Percentiles rank a stretch among this genome's conserved stretches.
Conservation (phyloP, 1,140 invertebrate genomes). For the Drosophila kepulauana region DNA sequence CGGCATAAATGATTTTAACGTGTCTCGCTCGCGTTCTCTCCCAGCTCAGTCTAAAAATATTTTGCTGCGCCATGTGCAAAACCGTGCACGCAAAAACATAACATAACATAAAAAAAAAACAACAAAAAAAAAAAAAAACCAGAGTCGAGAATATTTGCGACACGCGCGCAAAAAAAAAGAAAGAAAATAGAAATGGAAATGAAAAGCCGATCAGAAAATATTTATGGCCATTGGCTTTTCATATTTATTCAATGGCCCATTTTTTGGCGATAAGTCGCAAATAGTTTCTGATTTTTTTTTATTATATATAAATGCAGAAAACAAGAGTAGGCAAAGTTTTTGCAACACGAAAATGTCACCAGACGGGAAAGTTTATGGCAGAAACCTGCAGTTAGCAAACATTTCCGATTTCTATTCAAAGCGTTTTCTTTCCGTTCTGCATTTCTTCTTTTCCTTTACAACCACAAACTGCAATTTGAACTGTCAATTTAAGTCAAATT, state of each 20-base stretch:
- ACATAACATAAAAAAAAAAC: slow-evolving; percentile 36
- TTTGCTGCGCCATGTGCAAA: slow-evolving; percentile 66
- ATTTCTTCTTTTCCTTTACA: background rate
- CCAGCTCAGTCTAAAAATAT: slow-evolving; percentile 57
- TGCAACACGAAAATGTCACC: slow-evolving; percentile 34
- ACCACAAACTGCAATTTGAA: slow-evolving; percentile 39
- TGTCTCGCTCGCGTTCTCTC: slow-evolving; percentile 12
- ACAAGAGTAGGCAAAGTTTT: slow-evolving; percentile 19
- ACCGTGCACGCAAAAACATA: slow-evolving; percentile 19
- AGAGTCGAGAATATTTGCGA: slow-evolving; percentile 24
- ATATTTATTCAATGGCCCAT: slow-evolving; percentile 81
- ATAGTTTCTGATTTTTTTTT: slow-evolving; percentile 59
- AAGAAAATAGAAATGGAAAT: slow-evolving; percentile 45
- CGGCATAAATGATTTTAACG: slow-evolving; percentile 74
- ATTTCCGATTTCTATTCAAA: slow-evolving; percentile 32
- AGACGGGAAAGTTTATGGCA: slow-evolving; percentile 21
- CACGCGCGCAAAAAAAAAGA: slow-evolving; percentile 38
- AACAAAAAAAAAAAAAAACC: slow-evolving; percentile 34
- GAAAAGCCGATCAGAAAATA: slow-evolving; percentile 65
- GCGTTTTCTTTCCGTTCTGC: background rate
- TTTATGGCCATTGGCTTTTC: slow-evolving; percentile 79
- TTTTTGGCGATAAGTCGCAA: slow-evolving; percentile 79
- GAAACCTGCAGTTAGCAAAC: slow-evolving; percentile 15
- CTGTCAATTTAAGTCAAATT: slow-evolving; percentile 42
- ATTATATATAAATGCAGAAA: background rate